These are phyloP conservation scores for Atta colombica DNA, from an alignment of 1,140 invertebrate genomes.

Conservation along the genomic window DNA sequence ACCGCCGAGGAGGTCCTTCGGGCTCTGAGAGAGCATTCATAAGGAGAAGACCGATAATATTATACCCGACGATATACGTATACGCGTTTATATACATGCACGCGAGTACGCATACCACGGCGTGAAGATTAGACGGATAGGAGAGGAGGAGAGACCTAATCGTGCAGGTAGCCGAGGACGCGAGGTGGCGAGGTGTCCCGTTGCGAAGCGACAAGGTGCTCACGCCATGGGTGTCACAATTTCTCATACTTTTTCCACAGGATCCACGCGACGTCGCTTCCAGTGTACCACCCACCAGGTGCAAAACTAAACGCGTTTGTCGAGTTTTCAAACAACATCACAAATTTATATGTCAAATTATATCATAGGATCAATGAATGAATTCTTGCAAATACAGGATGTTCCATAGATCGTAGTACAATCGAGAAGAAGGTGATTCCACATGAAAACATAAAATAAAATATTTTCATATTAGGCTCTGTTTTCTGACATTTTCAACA, in stretches of 20 bases:
- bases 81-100: not conserved
- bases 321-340: no score
- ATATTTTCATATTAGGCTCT: no score
- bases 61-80: conserved; percentile 21
- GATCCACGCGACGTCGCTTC: conserved; percentile 28
- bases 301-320: not conserved
- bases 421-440: no score
- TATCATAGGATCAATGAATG: not conserved
- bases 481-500: no score
- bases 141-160: conserved; percentile 32
- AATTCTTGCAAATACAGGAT: not conserved
- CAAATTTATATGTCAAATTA: not conserved
- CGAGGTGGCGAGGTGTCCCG: not conserved
- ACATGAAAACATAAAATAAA: no score
- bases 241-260: conserved; percentile 32
- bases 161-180: conserved; percentile 39
- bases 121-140: conserved; percentile 29
- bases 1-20: not conserved
- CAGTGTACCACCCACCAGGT: conserved; percentile 6
- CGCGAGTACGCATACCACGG: not conserved
- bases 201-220: conserved; percentile 22
- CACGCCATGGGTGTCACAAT: not conserved
- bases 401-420: no score
- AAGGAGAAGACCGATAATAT: conserved; percentile 20
- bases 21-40: conserved; percentile 52